Conservation (phyloP, 1,140 invertebrate genomes). For the Drosophila burlai region DNA sequence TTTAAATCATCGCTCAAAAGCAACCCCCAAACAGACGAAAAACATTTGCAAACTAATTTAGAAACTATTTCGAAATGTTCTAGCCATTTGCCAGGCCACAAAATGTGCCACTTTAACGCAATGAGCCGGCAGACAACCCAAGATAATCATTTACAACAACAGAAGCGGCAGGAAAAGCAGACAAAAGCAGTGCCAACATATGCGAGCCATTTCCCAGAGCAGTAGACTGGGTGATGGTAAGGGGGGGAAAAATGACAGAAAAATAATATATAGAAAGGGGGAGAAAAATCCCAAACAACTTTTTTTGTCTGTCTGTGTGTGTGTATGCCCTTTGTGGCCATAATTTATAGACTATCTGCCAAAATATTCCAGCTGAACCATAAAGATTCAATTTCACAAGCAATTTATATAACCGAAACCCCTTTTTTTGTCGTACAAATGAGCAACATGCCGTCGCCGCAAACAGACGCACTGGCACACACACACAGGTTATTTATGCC, state of each 20-base stretch:
- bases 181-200: slow-evolving; percentile 49
- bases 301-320: slow-evolving; percentile 48
- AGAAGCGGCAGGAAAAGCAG: slow-evolving; percentile 12
- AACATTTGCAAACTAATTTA: slow-evolving; percentile 81
- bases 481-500: slow-evolving; percentile 65
- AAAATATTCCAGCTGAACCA: slow-evolving; percentile 84
- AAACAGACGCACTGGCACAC: slow-evolving; percentile 33
- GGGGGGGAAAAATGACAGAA: slow-evolving; percentile 7
- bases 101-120: slow-evolving; percentile 69
- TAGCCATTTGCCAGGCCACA: slow-evolving; percentile 55
- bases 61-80: slow-evolving; percentile 72
- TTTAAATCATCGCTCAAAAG: slow-evolving; percentile 6
- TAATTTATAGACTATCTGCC: slow-evolving; percentile 84
- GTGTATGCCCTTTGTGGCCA: slow-evolving; percentile 81
- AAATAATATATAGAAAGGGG: slow-evolving; percentile 26
- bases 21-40: slow-evolving; percentile 29
- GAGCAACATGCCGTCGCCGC: slow-evolving; percentile 58
- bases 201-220: slow-evolving; percentile 34
- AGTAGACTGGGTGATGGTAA: background rate
- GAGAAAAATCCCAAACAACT: slow-evolving; percentile 53
- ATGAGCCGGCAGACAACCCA: slow-evolving; percentile 61
- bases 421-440: slow-evolving; percentile 47
- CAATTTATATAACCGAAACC: slow-evolving; percentile 76
- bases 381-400: slow-evolving; percentile 84
- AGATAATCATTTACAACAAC: slow-evolving; percentile 76